Conservation (phyloP, 2,888 invertebrate genomes). For the Nyleta sp. region DNA sequence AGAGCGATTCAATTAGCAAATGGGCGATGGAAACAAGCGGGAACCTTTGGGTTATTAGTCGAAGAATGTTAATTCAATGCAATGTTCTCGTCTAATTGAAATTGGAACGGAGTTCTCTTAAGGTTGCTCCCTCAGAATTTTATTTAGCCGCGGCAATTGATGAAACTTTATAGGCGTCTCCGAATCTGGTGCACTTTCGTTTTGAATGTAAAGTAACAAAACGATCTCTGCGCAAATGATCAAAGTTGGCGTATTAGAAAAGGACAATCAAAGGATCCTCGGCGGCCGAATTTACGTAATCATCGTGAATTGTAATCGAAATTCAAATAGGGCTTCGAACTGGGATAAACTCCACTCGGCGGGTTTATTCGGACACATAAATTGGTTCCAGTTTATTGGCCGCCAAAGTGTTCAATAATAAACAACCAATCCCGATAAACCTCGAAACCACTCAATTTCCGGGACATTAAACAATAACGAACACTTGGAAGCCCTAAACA, state of each 20-base stretch:
- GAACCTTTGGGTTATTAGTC: constrained; percentile 1
- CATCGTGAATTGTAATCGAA: neutral
- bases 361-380: too few relatives aligned
- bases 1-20: neutral
- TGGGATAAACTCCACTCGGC: neutral
- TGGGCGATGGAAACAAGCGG: neutral
- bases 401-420: neutral
- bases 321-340: neutral
- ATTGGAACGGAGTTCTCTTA: neutral
- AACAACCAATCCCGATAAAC: constrained; percentile 23
- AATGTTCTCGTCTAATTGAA: neutral
- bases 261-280: too few relatives aligned
- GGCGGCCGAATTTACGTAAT: neutral
- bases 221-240: too few relatives aligned
- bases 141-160: too few relatives aligned
- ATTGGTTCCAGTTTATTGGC: constrained; percentile 8
- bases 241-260: too few relatives aligned
- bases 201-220: too few relatives aligned
- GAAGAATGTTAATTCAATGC: neutral
- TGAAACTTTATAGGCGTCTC: too few relatives aligned
- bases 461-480: constrained; percentile 24
- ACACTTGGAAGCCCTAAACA: constrained; percentile 13
- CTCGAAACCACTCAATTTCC: constrained; percentile 10
- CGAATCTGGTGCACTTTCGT: too few relatives aligned
- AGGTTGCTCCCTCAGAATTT: too few relatives aligned